These are phyloP conservation scores for Buphagus erythrorhynchus DNA, from an alignment of 2,797 vertebrate genomes.

Conservation along the genomic window DNA sequence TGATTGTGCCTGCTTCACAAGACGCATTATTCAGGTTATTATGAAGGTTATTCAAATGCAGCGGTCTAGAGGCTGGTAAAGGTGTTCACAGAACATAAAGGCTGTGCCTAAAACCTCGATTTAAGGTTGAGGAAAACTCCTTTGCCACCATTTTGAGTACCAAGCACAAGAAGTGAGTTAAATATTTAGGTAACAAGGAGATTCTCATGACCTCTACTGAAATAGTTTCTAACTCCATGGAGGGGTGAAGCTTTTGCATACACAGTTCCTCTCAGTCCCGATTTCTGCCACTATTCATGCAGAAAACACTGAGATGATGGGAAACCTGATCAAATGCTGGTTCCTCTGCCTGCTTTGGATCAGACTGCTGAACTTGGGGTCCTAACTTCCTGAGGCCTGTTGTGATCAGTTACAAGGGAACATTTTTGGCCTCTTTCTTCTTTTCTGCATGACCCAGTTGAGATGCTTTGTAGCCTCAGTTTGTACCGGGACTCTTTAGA, in stretches of 20 bases:
- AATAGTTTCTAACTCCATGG: background rate
- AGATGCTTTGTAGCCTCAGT: background rate
- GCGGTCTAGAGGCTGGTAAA: fast-evolving
- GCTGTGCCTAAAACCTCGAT: background rate
- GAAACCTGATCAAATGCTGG: background rate
- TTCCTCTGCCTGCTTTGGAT: background rate
- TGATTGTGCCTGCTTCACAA: background rate
- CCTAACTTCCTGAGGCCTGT: background rate
- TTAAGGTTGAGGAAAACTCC: background rate
- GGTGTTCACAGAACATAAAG: background rate
- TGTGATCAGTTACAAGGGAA: background rate
- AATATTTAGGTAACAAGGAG: background rate
- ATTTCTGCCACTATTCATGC: background rate
- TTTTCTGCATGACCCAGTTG: background rate
- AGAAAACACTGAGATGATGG: background rate
- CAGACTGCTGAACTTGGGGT: background rate
- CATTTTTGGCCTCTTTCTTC: background rate
- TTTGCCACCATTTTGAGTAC: background rate
- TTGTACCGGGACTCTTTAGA: background rate
- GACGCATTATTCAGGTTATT: background rate
- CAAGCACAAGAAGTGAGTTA: background rate
- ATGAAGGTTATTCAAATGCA: background rate
- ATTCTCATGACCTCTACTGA: background rate
- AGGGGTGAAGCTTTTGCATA: background rate
- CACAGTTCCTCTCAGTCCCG: background rate